Percentiles rank a stretch among this genome's conserved stretches.
These are phyloP conservation scores for Salvelinus sp. DNA, from an alignment of 2,113 vertebrate species.

Conservation along the genomic window DNA sequence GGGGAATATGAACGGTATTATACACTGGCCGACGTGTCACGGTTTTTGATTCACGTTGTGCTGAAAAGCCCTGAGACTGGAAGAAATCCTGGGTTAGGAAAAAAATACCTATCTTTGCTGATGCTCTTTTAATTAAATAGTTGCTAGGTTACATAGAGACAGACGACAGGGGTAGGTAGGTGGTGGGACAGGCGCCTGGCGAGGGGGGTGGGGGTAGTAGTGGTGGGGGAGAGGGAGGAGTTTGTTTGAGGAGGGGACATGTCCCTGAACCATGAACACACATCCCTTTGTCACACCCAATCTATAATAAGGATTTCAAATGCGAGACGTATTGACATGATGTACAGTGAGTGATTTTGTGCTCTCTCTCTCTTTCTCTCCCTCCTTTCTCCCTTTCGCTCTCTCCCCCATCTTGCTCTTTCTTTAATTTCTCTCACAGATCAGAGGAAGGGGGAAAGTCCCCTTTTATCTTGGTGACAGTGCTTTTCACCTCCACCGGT, in stretches of 20 bases:
- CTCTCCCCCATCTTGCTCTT: conserved; percentile 9
- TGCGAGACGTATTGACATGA: conserved; percentile 80
- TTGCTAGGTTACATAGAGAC: conserved; percentile 85
- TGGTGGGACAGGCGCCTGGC: conserved; percentile 69
- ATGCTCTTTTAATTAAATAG: conserved; percentile 75
- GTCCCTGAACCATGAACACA: conserved; percentile 77
- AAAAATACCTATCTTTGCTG: conserved; percentile 63
- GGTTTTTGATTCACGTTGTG: conserved; percentile 59
- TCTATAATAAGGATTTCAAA: conserved; percentile 76
- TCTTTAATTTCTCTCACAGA: conserved; percentile 55
- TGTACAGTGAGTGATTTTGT: conserved; percentile 68
- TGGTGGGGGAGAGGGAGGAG: conserved; percentile 20
- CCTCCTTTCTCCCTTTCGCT: conserved; percentile 42
- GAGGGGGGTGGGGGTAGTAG: conserved; percentile 48
- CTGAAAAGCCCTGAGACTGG: conserved; percentile 58
- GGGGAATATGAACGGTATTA: too few relatives aligned
- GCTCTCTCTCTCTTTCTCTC: conserved; percentile 24
- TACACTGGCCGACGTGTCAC: conserved; percentile 25
- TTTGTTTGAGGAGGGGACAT: conserved; percentile 57
- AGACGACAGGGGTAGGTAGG: conserved; percentile 74
- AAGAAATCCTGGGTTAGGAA: conserved; percentile 60
- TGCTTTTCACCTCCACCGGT: conserved; percentile 73
- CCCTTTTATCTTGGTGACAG: conserved; percentile 80
- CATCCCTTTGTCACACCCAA: conserved; percentile 71
- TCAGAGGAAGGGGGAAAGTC: conserved; percentile 72